phyloP scores from a whole-genome alignment of 2,888 invertebrate genomes.

The Drosophila anomelani region DNA sequence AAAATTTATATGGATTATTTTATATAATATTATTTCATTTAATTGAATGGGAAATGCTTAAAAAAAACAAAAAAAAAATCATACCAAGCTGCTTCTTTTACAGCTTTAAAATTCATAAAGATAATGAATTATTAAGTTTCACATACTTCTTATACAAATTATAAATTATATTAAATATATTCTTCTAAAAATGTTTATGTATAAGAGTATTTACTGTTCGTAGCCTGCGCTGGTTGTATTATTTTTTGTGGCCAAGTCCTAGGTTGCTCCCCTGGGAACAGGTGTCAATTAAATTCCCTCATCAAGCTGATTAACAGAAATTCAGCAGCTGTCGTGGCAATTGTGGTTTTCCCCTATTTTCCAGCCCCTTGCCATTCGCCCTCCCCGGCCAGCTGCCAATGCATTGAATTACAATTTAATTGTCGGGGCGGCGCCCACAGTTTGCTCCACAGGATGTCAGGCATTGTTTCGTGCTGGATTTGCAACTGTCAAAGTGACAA shows the following conservation, averaged over 20 bases:
- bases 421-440: constrained; percentile 37
- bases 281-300: constrained; percentile 46
- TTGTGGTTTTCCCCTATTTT: constrained; percentile 8
- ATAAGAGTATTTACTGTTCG: background rate
- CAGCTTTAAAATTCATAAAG: too few relatives aligned
- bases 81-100: too few relatives aligned
- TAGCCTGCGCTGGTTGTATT: background rate
- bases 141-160: too few relatives aligned
- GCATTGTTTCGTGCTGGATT: constrained; percentile 65
- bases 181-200: too few relatives aligned
- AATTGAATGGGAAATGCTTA: background rate
- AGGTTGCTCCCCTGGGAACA: constrained; percentile 6
- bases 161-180: background rate
- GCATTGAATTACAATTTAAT: constrained; percentile 77
- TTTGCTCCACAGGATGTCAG: constrained; percentile 19
- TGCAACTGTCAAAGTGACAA: constrained; percentile 78
- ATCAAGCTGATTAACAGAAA: constrained; percentile 43
- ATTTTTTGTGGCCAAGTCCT: constrained; percentile 5
- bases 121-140: background rate
- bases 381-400: constrained; percentile 41
- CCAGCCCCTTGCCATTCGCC: background rate
- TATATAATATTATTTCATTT: background rate
- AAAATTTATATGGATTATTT: background rate
- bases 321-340: constrained; percentile 23
- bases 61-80: too few relatives aligned